phyloP scores from a whole-genome alignment of 2,797 vertebrate genomes.

The Lithobates sylvaticus region DNA sequence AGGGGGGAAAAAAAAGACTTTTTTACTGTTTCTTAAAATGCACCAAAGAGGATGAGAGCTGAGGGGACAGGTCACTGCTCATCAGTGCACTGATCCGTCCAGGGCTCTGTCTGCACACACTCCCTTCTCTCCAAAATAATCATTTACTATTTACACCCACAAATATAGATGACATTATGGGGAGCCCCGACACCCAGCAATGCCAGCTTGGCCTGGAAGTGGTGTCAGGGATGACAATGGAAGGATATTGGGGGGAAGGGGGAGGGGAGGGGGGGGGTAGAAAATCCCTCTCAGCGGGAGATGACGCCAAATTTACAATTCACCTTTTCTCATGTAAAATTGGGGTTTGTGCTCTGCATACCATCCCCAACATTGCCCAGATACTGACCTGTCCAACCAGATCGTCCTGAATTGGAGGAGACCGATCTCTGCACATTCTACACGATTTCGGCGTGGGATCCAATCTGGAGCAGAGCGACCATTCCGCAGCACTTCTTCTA shows the following conservation, averaged over 20 bases:
- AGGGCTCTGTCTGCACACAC: neutral
- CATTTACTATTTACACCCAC: too few species aligned
- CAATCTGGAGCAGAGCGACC: too few species aligned
- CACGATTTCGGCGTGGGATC: too few species aligned
- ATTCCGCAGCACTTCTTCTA: too few species aligned
- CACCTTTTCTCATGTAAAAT: slow-evolving; percentile 72
- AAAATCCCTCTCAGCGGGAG: slow-evolving; percentile 73
- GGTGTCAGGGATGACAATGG: neutral
- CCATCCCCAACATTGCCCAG: too few species aligned
- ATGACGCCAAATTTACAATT: slow-evolving; percentile 71
- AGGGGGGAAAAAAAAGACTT: neutral
- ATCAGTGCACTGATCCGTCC: neutral
- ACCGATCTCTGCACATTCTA: too few species aligned
- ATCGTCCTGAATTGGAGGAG: too few species aligned
- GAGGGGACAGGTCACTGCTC: neutral
- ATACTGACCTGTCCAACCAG: too few species aligned
- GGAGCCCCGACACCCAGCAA: neutral
- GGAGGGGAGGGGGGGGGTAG: neutral
- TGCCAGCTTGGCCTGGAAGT: neutral
- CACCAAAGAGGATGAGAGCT: neutral
- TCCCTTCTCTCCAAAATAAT: too few species aligned
- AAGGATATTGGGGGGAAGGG: too few species aligned
- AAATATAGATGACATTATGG: too few species aligned
- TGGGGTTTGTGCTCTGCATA: slow-evolving; percentile 43
- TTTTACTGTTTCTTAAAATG: slow-evolving; percentile 4